These are phyloP conservation scores for Reinhardtius hippoglossoides DNA, from an alignment of 2,113 vertebrate genomes.

Conservation along the genomic window DNA sequence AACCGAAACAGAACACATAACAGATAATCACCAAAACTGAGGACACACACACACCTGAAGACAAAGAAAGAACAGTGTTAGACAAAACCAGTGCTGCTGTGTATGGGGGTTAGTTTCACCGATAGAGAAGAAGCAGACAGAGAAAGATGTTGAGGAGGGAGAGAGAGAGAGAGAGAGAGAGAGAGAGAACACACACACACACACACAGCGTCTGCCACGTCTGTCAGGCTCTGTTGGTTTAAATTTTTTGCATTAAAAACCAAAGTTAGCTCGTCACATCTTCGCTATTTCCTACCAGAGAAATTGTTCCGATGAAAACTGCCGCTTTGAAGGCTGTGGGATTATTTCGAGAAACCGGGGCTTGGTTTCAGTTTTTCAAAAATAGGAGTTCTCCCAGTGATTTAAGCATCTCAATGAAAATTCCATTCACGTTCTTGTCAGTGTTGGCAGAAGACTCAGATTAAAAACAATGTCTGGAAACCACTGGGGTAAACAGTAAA, in stretches of 20 bases:
- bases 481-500: not conserved
- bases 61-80: slow-evolving; percentile 17
- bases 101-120: slow-evolving; percentile 63
- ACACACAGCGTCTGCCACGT: slow-evolving; percentile 31
- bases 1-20: slow-evolving; percentile 4
- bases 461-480: not conserved
- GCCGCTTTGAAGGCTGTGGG: not conserved
- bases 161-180: slow-evolving; percentile 12
- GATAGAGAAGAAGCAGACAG: slow-evolving; percentile 8
- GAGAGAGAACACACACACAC: slow-evolving; percentile 12
- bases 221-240: slow-evolving; percentile 20
- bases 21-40: slow-evolving; percentile 4
- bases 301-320: not conserved
- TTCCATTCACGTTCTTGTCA: not conserved
- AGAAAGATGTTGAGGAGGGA: slow-evolving; percentile 7
- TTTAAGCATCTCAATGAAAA: not conserved
- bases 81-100: slow-evolving; percentile 17
- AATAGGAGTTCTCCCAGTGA: not conserved
- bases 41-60: slow-evolving; percentile 35
- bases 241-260: slow-evolving; percentile 6
- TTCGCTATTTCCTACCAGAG: not conserved
- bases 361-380: not conserved
- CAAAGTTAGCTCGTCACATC: not conserved
- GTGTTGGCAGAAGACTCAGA: not conserved
- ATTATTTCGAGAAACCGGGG: not conserved